Base-by-base conservation (phyloP, 2,797 vertebrate species). In the Bradypus variegatus region DNA sequence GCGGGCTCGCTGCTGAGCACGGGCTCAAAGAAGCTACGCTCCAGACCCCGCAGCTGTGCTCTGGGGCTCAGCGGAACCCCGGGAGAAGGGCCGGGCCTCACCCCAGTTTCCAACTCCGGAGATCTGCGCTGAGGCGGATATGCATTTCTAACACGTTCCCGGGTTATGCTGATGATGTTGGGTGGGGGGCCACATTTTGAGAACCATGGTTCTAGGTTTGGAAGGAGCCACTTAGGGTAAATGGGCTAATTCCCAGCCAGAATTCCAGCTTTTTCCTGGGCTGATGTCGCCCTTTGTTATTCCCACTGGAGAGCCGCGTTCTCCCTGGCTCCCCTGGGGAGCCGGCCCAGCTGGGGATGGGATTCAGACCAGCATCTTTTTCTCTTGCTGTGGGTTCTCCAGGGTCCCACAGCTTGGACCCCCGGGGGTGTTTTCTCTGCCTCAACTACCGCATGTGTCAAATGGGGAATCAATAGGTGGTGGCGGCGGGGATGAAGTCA, bases 1-100 rank as follows among this genome's bases (percentile, higher is more conserved):
- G 3, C 1, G 27, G 53, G 2, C 4, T 0, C 0, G 3, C 23
- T 23, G 70, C 41, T 8, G 76, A 23, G 76, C 55, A 2, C 13
- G 6, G 10, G 78, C 65, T 18, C 8, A n/a, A 45, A 10, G 48
- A 75, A 3, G 14, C 36, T 8, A 8, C 6, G 15, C 13, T 3
- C 19, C 29, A 45, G 69, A n/a, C n/a, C 5, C 31, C 8, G 8
- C 14, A 23, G 53, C 9, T 29, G 41, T 45, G 45, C 29, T 3
- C 58, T 29, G 12, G 36, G 45, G 53, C 64, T 4, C 64, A 55
- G 53, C 53, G 48, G 6, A 58, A 23, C 8, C 58, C 21, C 7
- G 58, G 58, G 36, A 12, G 8, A 27, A 29, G 15, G 25, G 23
- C 27, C 6, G 33, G 14, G 41, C 4, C 75, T 25, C 11, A 2